Evolutionary conservation across 2,113 vertebrate species (phyloP).

Genomic region (Turnix velox): DNA sequence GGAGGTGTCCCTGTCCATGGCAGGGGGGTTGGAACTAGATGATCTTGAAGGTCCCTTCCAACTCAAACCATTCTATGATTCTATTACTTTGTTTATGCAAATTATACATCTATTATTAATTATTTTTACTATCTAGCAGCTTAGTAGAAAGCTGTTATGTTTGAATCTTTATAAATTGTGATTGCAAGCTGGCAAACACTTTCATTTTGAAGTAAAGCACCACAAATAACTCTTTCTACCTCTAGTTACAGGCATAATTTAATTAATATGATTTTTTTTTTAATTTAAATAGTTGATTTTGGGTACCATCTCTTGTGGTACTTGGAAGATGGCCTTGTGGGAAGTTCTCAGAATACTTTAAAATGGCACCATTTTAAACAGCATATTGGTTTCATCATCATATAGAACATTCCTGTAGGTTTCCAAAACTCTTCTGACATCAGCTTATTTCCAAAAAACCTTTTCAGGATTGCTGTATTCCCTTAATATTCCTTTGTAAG

Average conservation of each 20-base stretch:
- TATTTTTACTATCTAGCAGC: neutral
- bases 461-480: neutral
- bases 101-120: neutral
- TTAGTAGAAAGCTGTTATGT: neutral
- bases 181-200: neutral
- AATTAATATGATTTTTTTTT: neutral
- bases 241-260: neutral
- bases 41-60: no score
- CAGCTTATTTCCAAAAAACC: neutral
- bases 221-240: neutral
- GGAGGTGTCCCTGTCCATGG: no score
- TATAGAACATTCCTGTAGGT: neutral
- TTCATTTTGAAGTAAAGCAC: neutral
- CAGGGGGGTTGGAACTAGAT: no score
- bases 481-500: neutral
- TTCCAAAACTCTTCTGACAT: neutral
- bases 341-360: neutral
- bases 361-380: neutral
- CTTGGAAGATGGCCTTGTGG: neutral
- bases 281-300: neutral
- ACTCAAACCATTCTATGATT: no score
- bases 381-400: neutral
- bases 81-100: neutral
- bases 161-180: neutral
- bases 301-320: neutral